Evolutionary conservation across 2,888 invertebrate species (phyloP).

Genomic region (Arge pagana): DNA sequence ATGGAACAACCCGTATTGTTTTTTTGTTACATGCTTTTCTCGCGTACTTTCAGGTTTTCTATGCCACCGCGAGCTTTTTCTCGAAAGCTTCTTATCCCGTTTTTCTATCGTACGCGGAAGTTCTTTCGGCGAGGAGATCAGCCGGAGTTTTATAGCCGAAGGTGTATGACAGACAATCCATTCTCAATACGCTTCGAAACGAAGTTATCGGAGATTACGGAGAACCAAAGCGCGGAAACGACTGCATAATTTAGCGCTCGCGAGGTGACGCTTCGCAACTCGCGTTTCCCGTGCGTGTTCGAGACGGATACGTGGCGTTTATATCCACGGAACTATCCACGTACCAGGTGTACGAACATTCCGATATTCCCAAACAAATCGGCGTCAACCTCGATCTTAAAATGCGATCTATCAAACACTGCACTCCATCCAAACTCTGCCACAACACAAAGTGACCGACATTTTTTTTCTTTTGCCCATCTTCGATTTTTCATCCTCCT

Average conservation of each 20-base stretch:
- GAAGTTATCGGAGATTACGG: slow-evolving; percentile 13
- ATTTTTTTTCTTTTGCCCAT: too few species aligned
- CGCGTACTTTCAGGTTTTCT: too few species aligned
- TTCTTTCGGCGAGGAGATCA: not conserved
- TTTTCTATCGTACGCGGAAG: too few species aligned
- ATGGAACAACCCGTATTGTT: too few species aligned
- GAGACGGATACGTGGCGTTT: not conserved
- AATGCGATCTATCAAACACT: too few species aligned
- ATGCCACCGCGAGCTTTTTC: too few species aligned
- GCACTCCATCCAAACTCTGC: too few species aligned
- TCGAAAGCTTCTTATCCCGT: too few species aligned
- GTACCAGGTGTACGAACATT: not conserved
- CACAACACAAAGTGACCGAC: too few species aligned
- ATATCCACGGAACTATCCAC: not conserved
- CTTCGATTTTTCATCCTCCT: too few species aligned
- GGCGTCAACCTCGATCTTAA: not conserved
- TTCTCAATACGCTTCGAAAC: slow-evolving; percentile 7
- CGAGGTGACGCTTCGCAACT: too few species aligned
- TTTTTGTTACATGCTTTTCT: too few species aligned
- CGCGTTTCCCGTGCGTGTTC: not conserved
- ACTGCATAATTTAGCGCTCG: slow-evolving; percentile 48
- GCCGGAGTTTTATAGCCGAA: not conserved
- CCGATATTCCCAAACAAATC: not conserved
- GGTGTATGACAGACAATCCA: slow-evolving; percentile 4
- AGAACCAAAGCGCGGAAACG: slow-evolving; percentile 14